Evolutionary conservation across 2,113 vertebrate species (phyloP).

Genomic region (Progne subis): DNA sequence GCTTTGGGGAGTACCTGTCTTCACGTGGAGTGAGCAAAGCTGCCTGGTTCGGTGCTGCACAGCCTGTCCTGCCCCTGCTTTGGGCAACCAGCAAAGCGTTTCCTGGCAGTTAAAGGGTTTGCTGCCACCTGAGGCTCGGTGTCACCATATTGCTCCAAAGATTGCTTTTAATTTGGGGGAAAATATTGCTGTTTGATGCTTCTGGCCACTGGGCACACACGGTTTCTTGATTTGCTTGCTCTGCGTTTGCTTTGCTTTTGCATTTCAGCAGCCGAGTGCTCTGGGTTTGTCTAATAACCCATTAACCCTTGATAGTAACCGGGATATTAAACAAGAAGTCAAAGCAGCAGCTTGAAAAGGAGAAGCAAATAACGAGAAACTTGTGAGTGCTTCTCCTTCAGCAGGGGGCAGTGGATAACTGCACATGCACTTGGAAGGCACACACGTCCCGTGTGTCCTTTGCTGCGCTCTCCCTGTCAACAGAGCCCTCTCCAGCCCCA

Average conservation of each 20-base stretch:
- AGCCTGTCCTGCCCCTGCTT: not conserved
- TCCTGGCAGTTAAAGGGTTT: not conserved
- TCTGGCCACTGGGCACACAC: not conserved
- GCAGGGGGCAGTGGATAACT: not conserved
- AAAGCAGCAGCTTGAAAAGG: not conserved
- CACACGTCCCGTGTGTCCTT: rapidly evolving
- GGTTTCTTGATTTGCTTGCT: not conserved
- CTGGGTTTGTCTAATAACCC: not conserved
- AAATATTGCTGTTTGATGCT: not conserved
- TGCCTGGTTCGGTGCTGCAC: not conserved
- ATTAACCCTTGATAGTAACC: not conserved
- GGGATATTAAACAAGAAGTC: not conserved
- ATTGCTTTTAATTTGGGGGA: not conserved
- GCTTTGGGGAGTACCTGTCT: conserved; percentile 56
- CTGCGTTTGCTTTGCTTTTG: not conserved
- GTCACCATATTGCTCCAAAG: not conserved
- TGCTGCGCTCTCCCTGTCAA: not conserved
- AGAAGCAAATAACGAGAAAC: not conserved
- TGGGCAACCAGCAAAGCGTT: not conserved
- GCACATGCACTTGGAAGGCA: rapidly evolving
- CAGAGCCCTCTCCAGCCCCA: not conserved
- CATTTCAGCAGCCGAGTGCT: not conserved
- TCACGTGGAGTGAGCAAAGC: not conserved
- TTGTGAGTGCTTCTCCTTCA: not conserved
- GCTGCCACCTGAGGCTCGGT: not conserved